Evolutionary conservation across 2,888 invertebrate species (phyloP).

Genomic region (Leptinotarsa juncta): DNA sequence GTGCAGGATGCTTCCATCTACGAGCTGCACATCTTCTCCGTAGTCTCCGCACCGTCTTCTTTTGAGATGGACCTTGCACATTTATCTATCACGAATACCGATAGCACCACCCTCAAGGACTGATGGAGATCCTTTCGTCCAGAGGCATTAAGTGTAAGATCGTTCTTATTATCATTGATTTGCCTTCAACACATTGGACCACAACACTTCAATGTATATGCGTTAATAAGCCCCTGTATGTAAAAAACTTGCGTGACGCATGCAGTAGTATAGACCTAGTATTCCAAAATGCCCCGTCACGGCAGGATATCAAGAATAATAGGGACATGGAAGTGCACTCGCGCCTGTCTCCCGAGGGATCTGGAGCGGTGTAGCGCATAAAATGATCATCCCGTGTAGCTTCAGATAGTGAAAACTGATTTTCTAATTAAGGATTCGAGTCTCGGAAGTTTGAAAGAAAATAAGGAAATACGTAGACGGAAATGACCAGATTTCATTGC

Average conservation of each 20-base stretch:
- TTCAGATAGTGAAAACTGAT: constrained; percentile 27
- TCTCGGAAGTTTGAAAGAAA: not conserved
- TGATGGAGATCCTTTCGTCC: too few relatives aligned
- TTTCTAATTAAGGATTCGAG: constrained; percentile 23
- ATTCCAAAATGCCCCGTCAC: constrained; percentile 60
- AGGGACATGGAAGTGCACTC: constrained; percentile 75
- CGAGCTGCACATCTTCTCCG: too few relatives aligned
- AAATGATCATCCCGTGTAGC: constrained; percentile 42
- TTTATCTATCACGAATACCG: too few relatives aligned
- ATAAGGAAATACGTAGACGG: too few relatives aligned
- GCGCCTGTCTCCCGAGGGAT: constrained; percentile 65
- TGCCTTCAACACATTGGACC: not conserved
- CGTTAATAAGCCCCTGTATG: not conserved
- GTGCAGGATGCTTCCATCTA: too few relatives aligned
- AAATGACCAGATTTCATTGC: too few relatives aligned
- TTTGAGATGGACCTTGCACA: too few relatives aligned
- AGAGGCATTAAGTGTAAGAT: too few relatives aligned
- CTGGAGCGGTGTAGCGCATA: constrained; percentile 61
- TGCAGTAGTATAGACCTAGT: not conserved
- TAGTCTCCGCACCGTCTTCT: too few relatives aligned
- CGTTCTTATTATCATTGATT: not conserved
- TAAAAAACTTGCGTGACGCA: not conserved
- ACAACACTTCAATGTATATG: not conserved
- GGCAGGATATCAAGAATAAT: constrained; percentile 75
- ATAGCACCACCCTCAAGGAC: too few relatives aligned